Percentiles rank a stretch among this genome's conserved stretches.
Evolutionary conservation across 2,797 vertebrate genomes (phyloP).

Genomic region (Danionella dracula): DNA sequence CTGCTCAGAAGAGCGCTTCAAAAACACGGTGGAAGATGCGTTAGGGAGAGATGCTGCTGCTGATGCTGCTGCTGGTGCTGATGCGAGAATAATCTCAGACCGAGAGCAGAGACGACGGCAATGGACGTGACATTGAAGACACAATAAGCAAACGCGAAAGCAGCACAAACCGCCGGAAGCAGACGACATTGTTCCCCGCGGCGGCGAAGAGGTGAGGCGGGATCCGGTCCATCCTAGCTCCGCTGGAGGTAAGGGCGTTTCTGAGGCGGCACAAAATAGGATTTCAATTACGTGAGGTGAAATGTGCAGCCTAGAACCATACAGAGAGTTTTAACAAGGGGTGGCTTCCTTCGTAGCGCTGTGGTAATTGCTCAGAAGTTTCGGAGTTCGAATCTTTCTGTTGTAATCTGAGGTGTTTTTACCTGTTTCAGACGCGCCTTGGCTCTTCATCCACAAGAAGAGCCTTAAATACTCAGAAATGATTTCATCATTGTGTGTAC

Average conservation of each 20-base stretch:
- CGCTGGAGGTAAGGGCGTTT: slow-evolving; percentile 52
- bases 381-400: too few species aligned
- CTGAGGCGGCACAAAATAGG: slow-evolving; percentile 30
- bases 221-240: slow-evolving; percentile 34
- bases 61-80: neutral
- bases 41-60: neutral
- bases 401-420: too few species aligned
- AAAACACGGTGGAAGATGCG: slow-evolving; percentile 43
- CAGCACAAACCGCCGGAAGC: neutral
- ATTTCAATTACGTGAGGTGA: neutral
- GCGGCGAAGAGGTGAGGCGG: neutral
- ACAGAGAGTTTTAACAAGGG: too few species aligned
- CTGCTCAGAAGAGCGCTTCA: slow-evolving; percentile 47
- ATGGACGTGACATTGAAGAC: neutral
- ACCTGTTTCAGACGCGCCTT: too few species aligned
- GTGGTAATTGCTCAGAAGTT: too few species aligned
- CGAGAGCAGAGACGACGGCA: neutral
- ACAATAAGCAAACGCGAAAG: neutral
- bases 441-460: too few species aligned
- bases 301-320: neutral
- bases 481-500: too few species aligned
- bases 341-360: too few species aligned
- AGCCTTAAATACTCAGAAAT: too few species aligned
- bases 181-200: neutral
- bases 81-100: neutral